These are phyloP conservation scores for Babyrousa celebensis DNA, from an alignment of 2,797 vertebrate species.

Conservation along the genomic window DNA sequence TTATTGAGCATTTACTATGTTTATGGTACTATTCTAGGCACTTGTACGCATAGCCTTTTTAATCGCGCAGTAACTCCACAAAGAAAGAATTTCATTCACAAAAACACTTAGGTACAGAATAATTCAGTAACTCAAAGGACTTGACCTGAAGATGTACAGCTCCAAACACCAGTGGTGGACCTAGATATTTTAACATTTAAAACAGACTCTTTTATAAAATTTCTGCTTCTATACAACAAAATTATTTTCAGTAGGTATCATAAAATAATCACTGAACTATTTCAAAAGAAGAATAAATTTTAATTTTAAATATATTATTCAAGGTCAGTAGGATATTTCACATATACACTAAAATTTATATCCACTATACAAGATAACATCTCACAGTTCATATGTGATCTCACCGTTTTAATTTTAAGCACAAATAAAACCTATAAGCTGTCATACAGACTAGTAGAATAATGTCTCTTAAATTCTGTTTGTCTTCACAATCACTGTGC, in stretches of 20 bases:
- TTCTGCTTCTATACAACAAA: slow-evolving; percentile 1
- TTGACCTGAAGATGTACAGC: not conserved
- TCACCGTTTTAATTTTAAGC: slow-evolving; percentile 33
- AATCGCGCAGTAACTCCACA: slow-evolving; percentile 10
- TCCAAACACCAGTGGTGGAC: not conserved
- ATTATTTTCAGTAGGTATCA: slow-evolving; percentile 45
- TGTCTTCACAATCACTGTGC: not conserved
- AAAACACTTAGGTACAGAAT: slow-evolving; percentile 34
- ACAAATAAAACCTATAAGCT: not conserved
- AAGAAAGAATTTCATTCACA: slow-evolving; percentile 47
- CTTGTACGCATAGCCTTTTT: not conserved
- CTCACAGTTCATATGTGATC: not conserved
- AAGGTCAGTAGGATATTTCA: not conserved
- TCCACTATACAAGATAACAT: not conserved
- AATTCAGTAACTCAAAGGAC: slow-evolving; percentile 10
- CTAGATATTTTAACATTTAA: slow-evolving; percentile 44
- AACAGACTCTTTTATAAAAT: not conserved
- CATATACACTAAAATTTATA: not conserved
- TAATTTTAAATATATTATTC: not conserved
- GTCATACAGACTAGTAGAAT: not conserved
- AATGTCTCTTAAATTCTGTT: not conserved
- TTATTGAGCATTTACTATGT: not conserved
- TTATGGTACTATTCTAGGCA: not conserved
- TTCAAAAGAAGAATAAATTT: slow-evolving; percentile 9
- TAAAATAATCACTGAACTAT: not conserved